Evolutionary conservation across 1,140 invertebrate species (phyloP), one percentile per base, ranked within the genome.

Genomic region (Bacillus rossius): DNA sequence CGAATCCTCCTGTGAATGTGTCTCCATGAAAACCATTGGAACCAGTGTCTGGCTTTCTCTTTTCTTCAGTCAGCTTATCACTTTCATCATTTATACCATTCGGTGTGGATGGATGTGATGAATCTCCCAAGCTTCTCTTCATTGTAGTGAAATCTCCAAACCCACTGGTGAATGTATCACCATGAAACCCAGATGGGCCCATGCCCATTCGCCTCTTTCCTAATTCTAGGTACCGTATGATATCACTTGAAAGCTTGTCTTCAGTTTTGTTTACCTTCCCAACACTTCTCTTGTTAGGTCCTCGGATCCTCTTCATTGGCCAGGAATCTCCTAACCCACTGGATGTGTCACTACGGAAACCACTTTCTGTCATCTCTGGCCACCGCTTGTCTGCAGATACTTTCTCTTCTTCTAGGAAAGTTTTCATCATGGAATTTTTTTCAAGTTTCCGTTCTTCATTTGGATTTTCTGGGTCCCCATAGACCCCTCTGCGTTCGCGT

Each of bases 321-420:
- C 71, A 67, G 57, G 74, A 74, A 49, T 76, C 71, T 17, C 73
- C 73, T 60, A 73, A 75, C 16, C 71, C 71, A 17, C 64, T 63
- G 22, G 59, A 64, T 2, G 70, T 72, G 48, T 75, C 74, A 5
- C 65, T 64, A 55, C 68, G 65, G 48, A 68, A 70, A 0, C 73
- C 73, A 34, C 8, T 14, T 16, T n/a, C 37, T 25, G 26, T 34
- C 48, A 25, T 29, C 1, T 50, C 48, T 22, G 48, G 48, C 16
- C 25, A 26, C 37, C 48, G 26, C 25, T 50, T 50, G 48, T 0
- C 48, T 8, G 14, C 25, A 8, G 48, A 34, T 10, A 34, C 10
- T 10, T 34, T 34, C 10, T 34, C 29, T 34, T 34, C 29, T 4
- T 34, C 29, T 4, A 34, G 4, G 29, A 7, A 34, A 7, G 29